Evolutionary conservation across 2,797 vertebrate species (phyloP), one percentile per base, ranked within the genome.

Genomic region (Gobionotothen gibberifrons): DNA sequence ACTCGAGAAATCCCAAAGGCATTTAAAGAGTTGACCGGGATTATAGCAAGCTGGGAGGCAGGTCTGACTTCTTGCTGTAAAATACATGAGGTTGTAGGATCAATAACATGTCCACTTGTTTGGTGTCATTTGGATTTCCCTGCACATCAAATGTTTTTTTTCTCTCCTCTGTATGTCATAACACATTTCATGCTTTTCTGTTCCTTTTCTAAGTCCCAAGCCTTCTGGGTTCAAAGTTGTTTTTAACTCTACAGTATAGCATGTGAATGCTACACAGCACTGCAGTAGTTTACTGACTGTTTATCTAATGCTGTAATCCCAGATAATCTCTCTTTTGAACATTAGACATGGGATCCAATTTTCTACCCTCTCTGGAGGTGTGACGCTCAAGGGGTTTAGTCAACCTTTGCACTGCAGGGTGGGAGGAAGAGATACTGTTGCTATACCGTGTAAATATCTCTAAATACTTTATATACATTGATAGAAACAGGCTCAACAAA

Each of bases 261-360:
- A 57, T 44, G 10, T 52, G 29, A 3, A 32, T 44, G 13, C 68
- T 21, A 8, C 8, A 21, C 32, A 22, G 15, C 57, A 32, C 14
- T 64, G 49, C 29, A 52, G 56, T 17, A 62, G 46, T 79, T 73
- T 44, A 74, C 43, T 61, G 51, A 44, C 10, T 66, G 11, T 78
- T 69, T 66, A 79, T 72, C 63, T 48, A 52, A 26, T 68, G 9
- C n/a, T 6, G 14, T 84, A 69, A 84, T 82, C 75, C 69, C 10
- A 72, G 63, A 84, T 80, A 69, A 87, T 82, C 76, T 74, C 32
- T 66, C 52, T 53, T 81, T 83, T 72, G 54, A 63, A 72, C 67
- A 68, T 78, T 36, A 68, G 63, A 36, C 60, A 59, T 29, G 48
- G 70, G 54, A 84, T 85, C 71, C 57, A 65, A 74, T 84, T 73